Evolutionary conservation across 2,113 vertebrate species (phyloP), one percentile per base, ranked within the genome.

Genomic region (Python bivittatus): DNA sequence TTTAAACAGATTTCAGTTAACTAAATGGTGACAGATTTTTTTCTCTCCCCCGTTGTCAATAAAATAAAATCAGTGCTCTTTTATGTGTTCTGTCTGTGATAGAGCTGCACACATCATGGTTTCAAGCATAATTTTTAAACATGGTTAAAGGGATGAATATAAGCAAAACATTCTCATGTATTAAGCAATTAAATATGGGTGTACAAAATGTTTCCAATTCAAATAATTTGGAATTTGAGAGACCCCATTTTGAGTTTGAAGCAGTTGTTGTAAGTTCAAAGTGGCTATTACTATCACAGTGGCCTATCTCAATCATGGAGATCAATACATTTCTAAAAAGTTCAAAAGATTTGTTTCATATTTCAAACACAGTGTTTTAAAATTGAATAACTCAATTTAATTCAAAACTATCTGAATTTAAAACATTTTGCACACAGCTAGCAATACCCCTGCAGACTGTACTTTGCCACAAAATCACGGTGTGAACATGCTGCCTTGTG

Each of bases 21-120:
- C 98, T 98, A 97, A 98, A 99, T 98, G 98, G 98, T 99, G 98
- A 99, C 98, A 98, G 97, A 98, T 98, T 97, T 97, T 98, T 97
- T 22, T 42, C 98, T 98, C 96, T 97, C 95, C 97, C 97, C 98
- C 97, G 95, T 97, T 98, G 98, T 99, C 98, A 99, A 99, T 99
- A 98, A 99, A 99, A 97, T 97, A 93, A 97, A 95, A 97, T 96
- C 97, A 97, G 96, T 96, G 95, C 96, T 96, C 94, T 93, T 92
- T 95, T 90, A 87, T 89, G 96, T 96, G 97, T 97, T 97, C 93
- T 93, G 94, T 96, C 94, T 89, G 93, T 94, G 94, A 86, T 96
- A 94, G 54, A 92, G 83, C 88, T 88, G 86, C 44, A n/a, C 90
- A 83, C 0, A 0, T 42, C 83, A 86, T 48, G 86, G n/a, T 48